Percentiles rank a stretch among this genome's conserved stretches.
Conservation (phyloP, 2,888 invertebrate genomes). For the Fissipunctia ypsillon region DNA sequence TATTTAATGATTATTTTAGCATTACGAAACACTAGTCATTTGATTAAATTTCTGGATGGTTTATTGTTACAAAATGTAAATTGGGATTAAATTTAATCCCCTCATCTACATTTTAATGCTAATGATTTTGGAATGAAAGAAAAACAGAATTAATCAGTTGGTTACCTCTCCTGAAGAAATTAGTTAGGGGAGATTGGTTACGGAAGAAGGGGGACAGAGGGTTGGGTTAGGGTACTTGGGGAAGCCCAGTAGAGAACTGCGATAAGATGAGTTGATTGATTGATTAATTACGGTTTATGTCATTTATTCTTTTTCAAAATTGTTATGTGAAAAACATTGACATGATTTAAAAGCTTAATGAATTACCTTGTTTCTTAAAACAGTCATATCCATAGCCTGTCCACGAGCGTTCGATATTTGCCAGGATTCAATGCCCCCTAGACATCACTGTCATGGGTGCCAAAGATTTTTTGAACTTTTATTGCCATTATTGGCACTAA, state of each 20-base stretch:
- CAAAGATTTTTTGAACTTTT: neutral
- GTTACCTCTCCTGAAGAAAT: constrained; percentile 34
- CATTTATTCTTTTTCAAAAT: neutral
- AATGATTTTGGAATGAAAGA: constrained; percentile 59
- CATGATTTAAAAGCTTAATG: neutral
- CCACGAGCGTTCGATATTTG: neutral
- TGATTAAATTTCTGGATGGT: constrained; percentile 35
- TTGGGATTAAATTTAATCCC: constrained; percentile 61
- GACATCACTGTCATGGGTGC: too few relatives aligned
- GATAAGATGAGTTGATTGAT: constrained; percentile 24
- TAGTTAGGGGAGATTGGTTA: constrained; percentile 15
- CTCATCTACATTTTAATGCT: constrained; percentile 61
- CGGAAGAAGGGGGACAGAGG: neutral
- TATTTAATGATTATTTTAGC: constrained; percentile 14
- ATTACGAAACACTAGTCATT: constrained; percentile 37
- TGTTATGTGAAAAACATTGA: neutral
- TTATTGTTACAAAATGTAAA: constrained; percentile 45
- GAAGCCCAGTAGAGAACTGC: neutral
- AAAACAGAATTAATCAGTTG: constrained; percentile 60
- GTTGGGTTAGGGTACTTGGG: neutral
- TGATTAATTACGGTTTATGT: constrained; percentile 1
- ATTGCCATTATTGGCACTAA: neutral
- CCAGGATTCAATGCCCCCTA: neutral
- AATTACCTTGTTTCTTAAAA: neutral
- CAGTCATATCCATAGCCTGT: neutral